Base-by-base conservation (phyloP, 2,797 vertebrate genomes). In the Aldrovandia affinis region DNA sequence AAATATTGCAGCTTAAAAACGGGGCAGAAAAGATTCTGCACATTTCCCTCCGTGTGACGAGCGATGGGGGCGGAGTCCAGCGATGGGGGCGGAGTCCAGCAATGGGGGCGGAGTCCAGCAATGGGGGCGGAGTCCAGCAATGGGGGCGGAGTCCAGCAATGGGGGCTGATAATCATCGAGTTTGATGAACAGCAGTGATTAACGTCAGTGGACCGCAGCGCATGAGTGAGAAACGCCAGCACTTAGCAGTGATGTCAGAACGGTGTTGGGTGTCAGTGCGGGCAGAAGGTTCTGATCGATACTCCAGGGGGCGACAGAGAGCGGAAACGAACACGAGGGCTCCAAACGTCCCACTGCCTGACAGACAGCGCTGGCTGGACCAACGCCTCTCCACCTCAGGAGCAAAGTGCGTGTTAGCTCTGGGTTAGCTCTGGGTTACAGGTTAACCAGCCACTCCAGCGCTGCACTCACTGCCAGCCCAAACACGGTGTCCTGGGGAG, bases 351-450 rank as follows among this genome's bases (percentile, higher is more conserved):
- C 20, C 57, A 25, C 3, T 59, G 0, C 3, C 57, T 22, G 57
- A 5, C 47, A 5, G 12, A 50, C 47, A 50, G 6, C 12, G 12
- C 47, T 50, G 47, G 47, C 20, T 2, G 57, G 22, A 59, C 25
- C 3, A 25, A 7, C 57, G 22, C 5, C 57, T 59, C 57, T 3
- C 57, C 30, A 47, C 47, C 18, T n/a, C 18, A 20, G 25, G 70
- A 10, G 15, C 39, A 78, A 78, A 83, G 70, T 54, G 57, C 73
- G 28, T 39, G 44, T 78, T 61, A 77, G 25, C 42, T 55, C 52
- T 15, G 47, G 33, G 44, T 78, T 61, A 77, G 25, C 42, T 55
- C 52, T 15, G 47, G 33, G 81, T 73, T 82, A 82, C 73, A 82
- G 28, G 65, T 73, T 52, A 73, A 82, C 44, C 28, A 20, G 65